Percentiles rank a stretch among this genome's conserved stretches.
Evolutionary conservation across 2,113 vertebrate genomes (phyloP).

Genomic region (Phocoena phocoena): DNA sequence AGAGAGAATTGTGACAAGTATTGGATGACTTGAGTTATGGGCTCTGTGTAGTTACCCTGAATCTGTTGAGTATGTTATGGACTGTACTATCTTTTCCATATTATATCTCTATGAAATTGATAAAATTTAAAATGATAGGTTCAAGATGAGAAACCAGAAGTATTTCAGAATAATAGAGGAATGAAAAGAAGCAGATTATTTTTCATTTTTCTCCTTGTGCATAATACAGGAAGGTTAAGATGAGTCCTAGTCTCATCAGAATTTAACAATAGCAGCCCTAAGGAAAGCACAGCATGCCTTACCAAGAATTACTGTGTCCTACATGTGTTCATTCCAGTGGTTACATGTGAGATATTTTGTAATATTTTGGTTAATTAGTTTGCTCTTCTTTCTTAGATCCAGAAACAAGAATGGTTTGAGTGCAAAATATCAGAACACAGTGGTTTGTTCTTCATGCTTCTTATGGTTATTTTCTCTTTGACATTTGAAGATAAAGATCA

Average conservation of each 20-base stretch:
- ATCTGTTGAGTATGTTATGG: neutral
- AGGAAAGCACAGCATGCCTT: neutral
- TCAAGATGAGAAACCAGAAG: neutral
- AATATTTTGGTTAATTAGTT: neutral
- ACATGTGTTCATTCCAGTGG: rapidly evolving
- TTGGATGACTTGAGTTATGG: neutral
- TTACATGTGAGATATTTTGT: neutral
- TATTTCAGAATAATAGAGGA: neutral
- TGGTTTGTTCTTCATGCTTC: neutral
- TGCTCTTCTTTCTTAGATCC: neutral
- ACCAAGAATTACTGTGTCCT: neutral
- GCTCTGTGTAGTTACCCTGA: neutral
- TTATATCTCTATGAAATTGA: neutral
- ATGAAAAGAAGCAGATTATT: neutral
- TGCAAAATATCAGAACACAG: neutral
- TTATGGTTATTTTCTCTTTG: neutral
- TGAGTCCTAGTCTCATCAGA: neutral
- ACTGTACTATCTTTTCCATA: neutral
- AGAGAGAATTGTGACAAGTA: neutral
- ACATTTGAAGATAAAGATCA: neutral
- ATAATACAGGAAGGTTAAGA: too few species aligned
- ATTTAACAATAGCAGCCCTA: neutral
- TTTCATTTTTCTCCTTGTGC: neutral
- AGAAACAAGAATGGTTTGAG: neutral
- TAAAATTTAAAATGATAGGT: neutral